Conservation (phyloP, 1,140 invertebrate genomes). For the Acyrthosiphon pisum region DNA sequence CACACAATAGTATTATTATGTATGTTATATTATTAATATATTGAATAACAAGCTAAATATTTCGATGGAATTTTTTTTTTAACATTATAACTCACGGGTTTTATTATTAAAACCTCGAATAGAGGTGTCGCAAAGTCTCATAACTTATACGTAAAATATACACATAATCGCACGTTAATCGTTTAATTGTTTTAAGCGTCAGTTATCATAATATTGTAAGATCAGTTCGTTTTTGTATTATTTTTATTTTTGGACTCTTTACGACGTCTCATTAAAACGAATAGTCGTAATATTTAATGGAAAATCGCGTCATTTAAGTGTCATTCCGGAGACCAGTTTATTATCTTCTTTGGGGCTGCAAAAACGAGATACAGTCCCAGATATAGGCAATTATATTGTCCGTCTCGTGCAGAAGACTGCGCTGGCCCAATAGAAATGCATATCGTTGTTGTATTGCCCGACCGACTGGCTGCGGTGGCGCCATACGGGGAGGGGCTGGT, state of each 20-base stretch:
- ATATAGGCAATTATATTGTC: not conserved
- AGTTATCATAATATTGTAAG: not conserved
- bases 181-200: not conserved
- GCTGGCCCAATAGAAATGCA: not conserved
- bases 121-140: too few species aligned
- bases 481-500: not conserved
- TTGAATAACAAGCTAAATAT: not conserved
- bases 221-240: not conserved
- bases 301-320: not conserved
- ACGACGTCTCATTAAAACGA: not conserved
- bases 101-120: too few species aligned
- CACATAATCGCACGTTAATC: not conserved
- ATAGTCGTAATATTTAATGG: not conserved
- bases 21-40: too few species aligned
- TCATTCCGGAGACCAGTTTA: not conserved
- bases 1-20: not conserved
- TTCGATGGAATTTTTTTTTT: not conserved
- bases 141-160: not conserved
- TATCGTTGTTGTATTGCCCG: not conserved
- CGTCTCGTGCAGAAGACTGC: not conserved
- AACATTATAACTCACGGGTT: not conserved
- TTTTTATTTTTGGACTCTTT: not conserved
- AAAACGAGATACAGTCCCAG: not conserved
- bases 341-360: not conserved
- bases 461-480: not conserved